Conservation (phyloP, 2,888 invertebrate species). For the Taphrorychus bicolor region DNA sequence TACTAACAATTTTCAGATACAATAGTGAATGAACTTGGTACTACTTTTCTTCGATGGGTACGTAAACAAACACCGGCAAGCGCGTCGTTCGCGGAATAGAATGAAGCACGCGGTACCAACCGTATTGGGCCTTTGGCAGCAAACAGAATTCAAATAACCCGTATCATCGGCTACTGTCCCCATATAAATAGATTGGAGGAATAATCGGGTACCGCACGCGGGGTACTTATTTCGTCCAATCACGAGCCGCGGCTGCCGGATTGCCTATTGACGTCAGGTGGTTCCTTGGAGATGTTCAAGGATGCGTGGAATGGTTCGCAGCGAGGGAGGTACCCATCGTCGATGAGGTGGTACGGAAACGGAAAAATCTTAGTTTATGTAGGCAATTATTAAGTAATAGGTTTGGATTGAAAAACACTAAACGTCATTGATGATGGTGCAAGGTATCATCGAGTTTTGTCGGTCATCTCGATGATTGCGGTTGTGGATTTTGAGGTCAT, state of each 20-base stretch:
- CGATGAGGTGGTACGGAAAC: neutral
- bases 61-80: constrained; percentile 28
- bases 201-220: neutral
- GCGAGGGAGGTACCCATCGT: neutral
- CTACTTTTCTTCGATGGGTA: constrained; percentile 14
- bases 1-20: neutral
- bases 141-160: constrained; percentile 17
- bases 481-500: too few species aligned
- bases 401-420: too few species aligned
- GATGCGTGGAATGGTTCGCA: neutral
- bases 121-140: neutral
- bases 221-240: neutral
- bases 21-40: constrained; percentile 26
- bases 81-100: constrained; percentile 1
- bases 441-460: too few species aligned
- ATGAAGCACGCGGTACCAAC: neutral
- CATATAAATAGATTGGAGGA: neutral
- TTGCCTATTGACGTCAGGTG: neutral
- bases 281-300: neutral
- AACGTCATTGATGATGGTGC: too few species aligned
- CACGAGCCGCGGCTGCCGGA: neutral
- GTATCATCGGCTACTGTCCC: neutral
- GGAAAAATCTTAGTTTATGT: too few species aligned
- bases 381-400: too few species aligned
- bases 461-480: too few species aligned